phyloP scores from a whole-genome alignment of 2,797 vertebrate species.

The Acipenser transmontanus region DNA sequence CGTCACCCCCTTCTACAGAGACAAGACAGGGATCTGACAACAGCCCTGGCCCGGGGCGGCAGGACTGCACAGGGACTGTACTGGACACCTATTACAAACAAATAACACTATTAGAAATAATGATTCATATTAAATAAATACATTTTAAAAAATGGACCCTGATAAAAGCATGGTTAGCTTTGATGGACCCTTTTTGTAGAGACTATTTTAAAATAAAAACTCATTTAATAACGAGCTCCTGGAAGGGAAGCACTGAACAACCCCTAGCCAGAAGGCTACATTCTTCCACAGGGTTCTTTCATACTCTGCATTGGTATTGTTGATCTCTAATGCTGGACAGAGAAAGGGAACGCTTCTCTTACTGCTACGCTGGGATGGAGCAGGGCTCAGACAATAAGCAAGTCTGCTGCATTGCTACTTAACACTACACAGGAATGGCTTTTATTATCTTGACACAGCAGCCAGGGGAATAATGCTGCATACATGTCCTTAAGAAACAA shows the following conservation, averaged over 20 bases:
- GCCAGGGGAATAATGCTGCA: no score
- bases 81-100: background rate
- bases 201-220: slow-evolving; percentile 30
- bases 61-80: no score
- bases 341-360: slow-evolving; percentile 33
- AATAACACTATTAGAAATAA: background rate
- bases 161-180: slow-evolving; percentile 20
- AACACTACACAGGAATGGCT: no score
- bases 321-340: slow-evolving; percentile 20
- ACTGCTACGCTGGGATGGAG: no score
- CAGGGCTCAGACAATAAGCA: no score
- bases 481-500: no score
- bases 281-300: slow-evolving; percentile 45
- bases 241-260: slow-evolving; percentile 41
- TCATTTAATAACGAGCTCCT: slow-evolving; percentile 43
- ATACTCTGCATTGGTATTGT: slow-evolving; percentile 23
- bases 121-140: background rate
- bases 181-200: slow-evolving; percentile 39
- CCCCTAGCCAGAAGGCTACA: slow-evolving; percentile 30
- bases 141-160: slow-evolving; percentile 25
- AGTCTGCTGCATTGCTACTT: no score
- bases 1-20: slow-evolving; percentile 95
- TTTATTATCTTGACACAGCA: no score
- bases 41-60: slow-evolving; percentile 46
- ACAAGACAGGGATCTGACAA: slow-evolving; percentile 56